Evolutionary conservation across 2,888 invertebrate genomes (phyloP), one percentile per base, ranked within the genome.

Genomic region (Synanthedon vespiformis): DNA sequence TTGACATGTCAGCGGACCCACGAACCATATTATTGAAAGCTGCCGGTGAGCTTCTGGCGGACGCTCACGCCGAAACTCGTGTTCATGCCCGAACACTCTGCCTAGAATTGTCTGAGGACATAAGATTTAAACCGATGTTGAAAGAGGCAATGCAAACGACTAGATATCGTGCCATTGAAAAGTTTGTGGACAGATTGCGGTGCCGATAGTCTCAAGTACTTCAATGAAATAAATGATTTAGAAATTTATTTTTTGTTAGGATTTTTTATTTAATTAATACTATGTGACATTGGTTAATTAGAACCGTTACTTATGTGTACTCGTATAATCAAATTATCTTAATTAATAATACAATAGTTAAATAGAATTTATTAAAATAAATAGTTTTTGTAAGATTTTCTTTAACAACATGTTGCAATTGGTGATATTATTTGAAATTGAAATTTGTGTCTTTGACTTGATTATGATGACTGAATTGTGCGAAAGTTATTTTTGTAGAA

Each of bases 61-160:
- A 98, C 74, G 95, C 95, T 16, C 94, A 93, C 71, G 90, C 95
- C 27, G 96, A 97, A 59, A 93, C 96, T 0, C 92, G 97, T 57
- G 90, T 90, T 65, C 91, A 94, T 72, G 95, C 94, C 1, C 94
- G 95, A 67, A 89, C 90, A 53, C 90, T 97, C 59, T 93, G 97
- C 65, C 89, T 91, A 16, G 83, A 90, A 52, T 82, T 97, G 49
- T 90, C 93, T 52, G 88, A 89, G 18, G 94, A 96, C 76, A 88
- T 89, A 6, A 91, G 92, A 52, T 97, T 97, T 75, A 91, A 92
- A 52, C 91, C 90, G 58, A 88, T 93, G 64, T 80, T 98, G 49
- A 88, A 92, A 57, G 96, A 96, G 60, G 92, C 95, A 8, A 93
- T 97, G 68, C 92, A 94, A 44, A 89, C 92, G 12, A 91, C 92